Base-by-base conservation (phyloP, 2,888 invertebrate species). In the Sarcophaga caerulescens region DNA sequence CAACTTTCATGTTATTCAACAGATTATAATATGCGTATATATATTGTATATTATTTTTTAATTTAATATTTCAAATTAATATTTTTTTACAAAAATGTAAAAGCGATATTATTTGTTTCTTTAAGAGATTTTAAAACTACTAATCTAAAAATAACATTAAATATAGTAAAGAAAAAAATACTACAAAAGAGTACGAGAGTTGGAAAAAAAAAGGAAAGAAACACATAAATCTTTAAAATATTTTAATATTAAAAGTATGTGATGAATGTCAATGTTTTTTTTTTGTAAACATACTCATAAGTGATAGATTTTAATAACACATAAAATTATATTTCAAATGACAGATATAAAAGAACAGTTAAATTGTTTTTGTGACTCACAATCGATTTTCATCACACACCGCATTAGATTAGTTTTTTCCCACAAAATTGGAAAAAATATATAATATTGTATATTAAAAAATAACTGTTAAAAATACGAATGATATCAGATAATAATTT, bases 371-470 rank as follows among this genome's bases (percentile, higher is more conserved):
- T 25, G 5, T 35, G 35, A n/a, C n/a, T 35, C 35, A 73, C n/a
- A 60, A n/a, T 63, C 68, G 25, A 47, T 78, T 44, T 65, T 70
- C 63, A 74, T 65, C 23, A 47, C 44, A 76, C 60, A 78, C 45
- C 73, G 5, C 14, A 17, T 45, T 19, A 35, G 35, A 35, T 8
- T 35, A 35, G 35, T 35, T 35, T 35, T 35, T 35, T 35, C 2
- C 35, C 35, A 35, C 0, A 35, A 35, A 35, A 35, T 35, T 35
- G 10, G 8, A 35, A 78, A 63, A 78, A 79, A 78, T 63, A 66
- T 73, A 60, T 35, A 35, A 10, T 35, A 8, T 35, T 68, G 23
- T 23, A 68, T 78, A 66, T 66, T 66, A n/a, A 19, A 66, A 21
- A 17, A 23, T 52, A 57, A 21, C 12, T 70, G 35, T 35, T 63